Conservation (phyloP, 2,113 vertebrate species). For the Progne subis region DNA sequence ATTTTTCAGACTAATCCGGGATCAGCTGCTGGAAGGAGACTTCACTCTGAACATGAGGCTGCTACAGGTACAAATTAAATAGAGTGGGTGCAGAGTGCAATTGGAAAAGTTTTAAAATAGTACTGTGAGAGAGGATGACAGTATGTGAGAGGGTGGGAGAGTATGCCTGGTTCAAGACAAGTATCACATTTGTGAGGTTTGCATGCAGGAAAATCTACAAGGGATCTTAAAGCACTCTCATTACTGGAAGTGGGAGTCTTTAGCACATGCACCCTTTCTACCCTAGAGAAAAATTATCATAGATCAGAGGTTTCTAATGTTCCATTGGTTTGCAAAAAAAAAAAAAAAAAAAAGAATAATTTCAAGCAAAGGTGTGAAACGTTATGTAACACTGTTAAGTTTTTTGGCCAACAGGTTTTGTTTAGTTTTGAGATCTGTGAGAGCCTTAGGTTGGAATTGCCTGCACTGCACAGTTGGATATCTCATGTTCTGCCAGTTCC, state of each 20-base stretch:
- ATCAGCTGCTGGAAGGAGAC: conserved; percentile 90
- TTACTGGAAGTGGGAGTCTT: not conserved
- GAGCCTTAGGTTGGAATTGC: not conserved
- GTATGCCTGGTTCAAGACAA: not conserved
- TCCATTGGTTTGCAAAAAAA: not conserved
- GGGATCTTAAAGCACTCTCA: not conserved
- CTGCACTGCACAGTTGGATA: not conserved
- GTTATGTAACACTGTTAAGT: not conserved
- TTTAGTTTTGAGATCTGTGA: not conserved
- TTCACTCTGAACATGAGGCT: conserved; percentile 96
- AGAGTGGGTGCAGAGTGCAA: not conserved
- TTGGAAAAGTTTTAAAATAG: not conserved
- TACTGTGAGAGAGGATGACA: not conserved
- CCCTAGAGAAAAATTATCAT: not conserved
- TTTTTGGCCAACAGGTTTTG: not conserved
- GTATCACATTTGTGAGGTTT: not conserved
- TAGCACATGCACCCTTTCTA: not conserved
- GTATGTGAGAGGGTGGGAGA: not conserved
- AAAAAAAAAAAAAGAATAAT: not conserved
- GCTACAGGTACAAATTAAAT: conserved; percentile 84
- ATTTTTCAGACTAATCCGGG: conserved; percentile 86
- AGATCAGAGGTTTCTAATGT: not conserved
- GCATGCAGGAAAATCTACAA: not conserved
- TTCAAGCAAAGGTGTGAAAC: not conserved
- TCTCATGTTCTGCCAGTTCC: not conserved